Evolutionary conservation across 2,797 vertebrate species (phyloP), one percentile per base, ranked within the genome.

Genomic region (Amblyraja radiata): DNA sequence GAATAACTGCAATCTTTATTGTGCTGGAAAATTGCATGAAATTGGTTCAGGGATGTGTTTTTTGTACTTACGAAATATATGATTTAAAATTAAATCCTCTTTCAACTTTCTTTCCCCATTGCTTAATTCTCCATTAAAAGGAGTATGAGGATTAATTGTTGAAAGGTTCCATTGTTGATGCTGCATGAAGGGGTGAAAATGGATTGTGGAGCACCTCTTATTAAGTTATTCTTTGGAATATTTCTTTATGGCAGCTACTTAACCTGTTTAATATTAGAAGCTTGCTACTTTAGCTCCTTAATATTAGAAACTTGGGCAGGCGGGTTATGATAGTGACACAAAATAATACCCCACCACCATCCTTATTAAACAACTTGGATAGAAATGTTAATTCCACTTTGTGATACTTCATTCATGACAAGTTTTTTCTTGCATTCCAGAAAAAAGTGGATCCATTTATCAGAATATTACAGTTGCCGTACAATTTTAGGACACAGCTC

Each of bases 371-470:
- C 14, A 79, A 61, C 32, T 74, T 90, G n/a, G 46, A 54, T 73
- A 88, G 16, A 61, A 68, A 68, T 68, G 83, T 32, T 63, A 88
- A 68, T 36, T 68, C 16, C 8, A 65, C n/a, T 65, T 90, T 6
- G 61, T 36, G 16, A 23, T 23, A 74, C 23, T 63, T 90, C 0
- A 77, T 36, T 16, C 32, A 54, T 78, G 28, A 74, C 16, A 78
- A 77, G 23, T 18, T 28, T 73, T 36, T 10, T 10, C 6, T 93
- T 93, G 39, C 94, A 28, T 94, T 5, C n/a, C 94, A 99, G 98
- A 99, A 97, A 97, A 97, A 95, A 94, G 94, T 99, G 68, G 97
- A 98, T n/a, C 94, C 96, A 0, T 99, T 99, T 94, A 94, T 97
- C 93, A 96, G 97, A 93, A 96, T 94, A 0, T 90, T 99, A 91